Percentiles rank a stretch among this genome's conserved stretches.
These are phyloP conservation scores for Chelon auratus DNA, from an alignment of 2,797 vertebrate species.

Conservation along the genomic window DNA sequence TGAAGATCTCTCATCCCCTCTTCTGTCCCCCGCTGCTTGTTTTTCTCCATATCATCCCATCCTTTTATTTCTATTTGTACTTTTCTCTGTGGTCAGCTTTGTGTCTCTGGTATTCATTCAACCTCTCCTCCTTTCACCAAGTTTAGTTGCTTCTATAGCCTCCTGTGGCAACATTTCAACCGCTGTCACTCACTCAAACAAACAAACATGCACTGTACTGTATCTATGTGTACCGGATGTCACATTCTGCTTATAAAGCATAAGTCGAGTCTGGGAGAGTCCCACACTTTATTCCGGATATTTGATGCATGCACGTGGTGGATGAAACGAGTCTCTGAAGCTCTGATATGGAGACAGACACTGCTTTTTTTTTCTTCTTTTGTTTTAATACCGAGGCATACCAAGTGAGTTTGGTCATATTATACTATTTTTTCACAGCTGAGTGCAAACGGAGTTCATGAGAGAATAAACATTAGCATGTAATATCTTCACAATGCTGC, in stretches of 20 bases:
- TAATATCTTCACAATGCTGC: constrained; percentile 20
- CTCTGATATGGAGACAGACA: constrained; percentile 12
- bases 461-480: constrained; percentile 23
- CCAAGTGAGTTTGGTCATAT: constrained; percentile 27
- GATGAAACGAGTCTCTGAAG: constrained; percentile 41
- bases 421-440: constrained; percentile 24
- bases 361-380: constrained; percentile 39
- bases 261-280: too few relatives aligned
- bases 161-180: constrained; percentile 31
- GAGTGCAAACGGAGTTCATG: constrained; percentile 15
- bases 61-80: constrained; percentile 21
- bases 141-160: constrained; percentile 24
- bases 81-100: constrained; percentile 35
- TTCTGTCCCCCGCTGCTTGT: constrained; percentile 16
- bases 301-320: constrained; percentile 41
- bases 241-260: too few relatives aligned
- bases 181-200: constrained; percentile 13
- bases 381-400: constrained; percentile 1
- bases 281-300: constrained; percentile 14
- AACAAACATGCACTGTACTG: not conserved
- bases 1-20: constrained; percentile 23
- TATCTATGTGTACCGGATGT: too few relatives aligned
- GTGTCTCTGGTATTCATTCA: constrained; percentile 20
- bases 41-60: constrained; percentile 26
- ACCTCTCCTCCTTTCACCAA: constrained; percentile 31